Evolutionary conservation across 2,797 vertebrate species (phyloP), one percentile per base, ranked within the genome.

Genomic region (Trachurus trachurus): DNA sequence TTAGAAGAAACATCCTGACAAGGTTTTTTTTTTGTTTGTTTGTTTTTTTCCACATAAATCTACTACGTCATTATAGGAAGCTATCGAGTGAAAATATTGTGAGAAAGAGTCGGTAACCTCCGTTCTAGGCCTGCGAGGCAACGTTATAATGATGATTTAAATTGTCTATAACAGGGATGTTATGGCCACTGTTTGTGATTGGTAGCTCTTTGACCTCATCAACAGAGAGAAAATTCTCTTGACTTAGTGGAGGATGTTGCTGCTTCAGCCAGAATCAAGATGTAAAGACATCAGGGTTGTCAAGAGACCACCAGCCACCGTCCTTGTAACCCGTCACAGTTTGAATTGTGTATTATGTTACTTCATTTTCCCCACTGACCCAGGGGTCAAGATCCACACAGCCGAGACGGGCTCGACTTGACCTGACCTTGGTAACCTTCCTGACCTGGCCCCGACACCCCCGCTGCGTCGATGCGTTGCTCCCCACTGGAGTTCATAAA

Each of bases 401-500:
- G 79, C 56, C 66, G 5, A 26, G 56, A 71, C 72, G 26, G 84
- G 80, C 77, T 76, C 39, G 60, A 82, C 80, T 89, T 70, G 75
- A 82, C 80, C 80, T 72, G 89, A 86, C 91, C 87, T 78, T 19
- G 0, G 15, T 78, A 62, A 89, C 85, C 85, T 75, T 16, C 19
- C 22, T 57, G 81, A 68, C 57, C 74, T 68, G 70, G 83, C 87
- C 82, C 59, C 56, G 31, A 63, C 71, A 53, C 86, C 77, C 75
- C 66, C 44, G 45, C 74, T 21, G 76, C 57, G 69, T 74, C 54
- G 75, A 16, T 69, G 74, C 45, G 37, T 54, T 63, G 22, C 74
- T 75, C 67, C 68, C 37, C 49, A 29, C 64, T 62, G 66, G 73
- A 89, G 86, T 91, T 91, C 80, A 91, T 90, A 74, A 88, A 89